Base-by-base conservation (phyloP, 2,797 vertebrate genomes). In the Amazona ochrocephala region DNA sequence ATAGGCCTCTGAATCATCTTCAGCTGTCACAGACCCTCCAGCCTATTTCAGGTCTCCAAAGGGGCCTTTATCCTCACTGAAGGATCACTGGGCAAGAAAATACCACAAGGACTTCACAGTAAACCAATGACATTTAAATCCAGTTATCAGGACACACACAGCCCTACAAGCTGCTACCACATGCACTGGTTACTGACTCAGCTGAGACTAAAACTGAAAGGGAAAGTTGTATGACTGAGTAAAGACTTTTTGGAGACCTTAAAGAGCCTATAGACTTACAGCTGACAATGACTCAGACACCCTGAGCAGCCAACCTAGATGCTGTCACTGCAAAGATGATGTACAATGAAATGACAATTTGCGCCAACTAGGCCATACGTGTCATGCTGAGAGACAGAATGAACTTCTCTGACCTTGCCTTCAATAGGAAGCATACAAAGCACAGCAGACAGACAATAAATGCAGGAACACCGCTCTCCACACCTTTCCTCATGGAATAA, bases 251-350 rank as follows among this genome's bases (percentile, higher is more conserved):
- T 89, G 61, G 68, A 94, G 94, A 75, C 78, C 72, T 93, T 65
- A 80, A 71, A 92, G 50, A 94, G 67, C 64, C 71, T 56, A 18
- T 3, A 73, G 87, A 95, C 95, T 95, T 93, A 92, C 7, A 77
- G 95, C 89, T 93, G 91, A 85, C 84, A 90, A 48, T 92, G 89
- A 95, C 72, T 96, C 95, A 95, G 92, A 83, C 84, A 65, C 21
- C 0, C 84, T 17, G 50, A 85, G 72, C 45, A 91, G 87, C 21
- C 84, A 87, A 50, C 82, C 42, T 13, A 77, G 65, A 83, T 91
- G 75, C 39, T 0, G 4, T 87, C 89, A 92, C 29, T 1, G 4
- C 61, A 24, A 45, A 60, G 81, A 79, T 22, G 64, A 92, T 95
- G 78, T 29, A 89, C 42, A 82, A 27, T 5, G 56, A 80, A 56